Evolutionary conservation across 1,140 invertebrate species (phyloP).

Genomic region (Drosophila funebris): DNA sequence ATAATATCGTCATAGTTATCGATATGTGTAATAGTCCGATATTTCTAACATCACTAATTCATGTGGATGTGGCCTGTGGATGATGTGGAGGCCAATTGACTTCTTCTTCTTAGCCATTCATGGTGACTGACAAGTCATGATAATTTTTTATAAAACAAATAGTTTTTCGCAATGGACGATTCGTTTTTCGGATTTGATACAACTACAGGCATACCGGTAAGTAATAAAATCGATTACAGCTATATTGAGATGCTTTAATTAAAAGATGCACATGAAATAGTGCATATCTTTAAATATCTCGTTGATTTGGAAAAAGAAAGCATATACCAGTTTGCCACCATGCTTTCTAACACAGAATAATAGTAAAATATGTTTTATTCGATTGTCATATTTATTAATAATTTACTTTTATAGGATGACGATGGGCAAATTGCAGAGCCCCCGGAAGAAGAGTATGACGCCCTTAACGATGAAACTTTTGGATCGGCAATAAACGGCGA

Average conservation of each 20-base stretch:
- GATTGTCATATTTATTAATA: slow-evolving; percentile 8
- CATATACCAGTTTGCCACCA: slow-evolving; percentile 19
- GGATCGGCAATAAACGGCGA: slow-evolving; percentile 88
- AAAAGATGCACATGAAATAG: neutral
- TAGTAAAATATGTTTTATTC: neutral
- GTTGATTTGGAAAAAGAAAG: slow-evolving; percentile 16
- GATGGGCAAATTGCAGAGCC: slow-evolving; percentile 86
- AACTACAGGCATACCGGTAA: slow-evolving; percentile 87
- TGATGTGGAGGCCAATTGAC: slow-evolving; percentile 36
- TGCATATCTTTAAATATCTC: neutral
- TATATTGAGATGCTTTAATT: neutral
- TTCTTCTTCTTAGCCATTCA: slow-evolving; percentile 53
- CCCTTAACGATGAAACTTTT: slow-evolving; percentile 95
- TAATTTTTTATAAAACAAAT: slow-evolving; percentile 75
- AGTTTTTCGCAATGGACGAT: slow-evolving; percentile 90
- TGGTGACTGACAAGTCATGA: slow-evolving; percentile 78
- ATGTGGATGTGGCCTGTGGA: slow-evolving; percentile 50
- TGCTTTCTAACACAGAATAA: slow-evolving; percentile 7
- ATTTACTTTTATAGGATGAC: slow-evolving; percentile 52
- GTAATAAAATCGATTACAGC: slow-evolving; percentile 59
- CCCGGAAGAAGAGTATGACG: slow-evolving; percentile 94
- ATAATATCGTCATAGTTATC: slow-evolving; percentile 6
- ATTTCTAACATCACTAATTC: slow-evolving; percentile 15
- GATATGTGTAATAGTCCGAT: slow-evolving; percentile 21
- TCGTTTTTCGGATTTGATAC: slow-evolving; percentile 92